Conservation (phyloP, 2,888 invertebrate species). For the Synanthedon andrenaeformis region DNA sequence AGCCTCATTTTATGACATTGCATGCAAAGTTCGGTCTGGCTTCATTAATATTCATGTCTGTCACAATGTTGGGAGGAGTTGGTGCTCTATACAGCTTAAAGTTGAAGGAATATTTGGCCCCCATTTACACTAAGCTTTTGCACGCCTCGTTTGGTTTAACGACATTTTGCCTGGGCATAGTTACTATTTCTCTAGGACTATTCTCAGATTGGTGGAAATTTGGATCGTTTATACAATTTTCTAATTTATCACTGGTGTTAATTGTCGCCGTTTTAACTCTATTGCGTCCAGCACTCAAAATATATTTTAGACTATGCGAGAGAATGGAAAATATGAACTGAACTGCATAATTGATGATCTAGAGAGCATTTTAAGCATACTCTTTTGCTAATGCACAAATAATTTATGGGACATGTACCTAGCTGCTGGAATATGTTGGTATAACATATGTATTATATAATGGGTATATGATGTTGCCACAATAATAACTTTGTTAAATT, state of each 20-base stretch:
- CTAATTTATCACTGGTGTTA: conserved; percentile 37
- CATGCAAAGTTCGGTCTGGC: conserved; percentile 60
- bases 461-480: too few relatives aligned
- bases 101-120: conserved; percentile 53
- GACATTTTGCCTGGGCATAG: conserved; percentile 49
- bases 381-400: too few relatives aligned
- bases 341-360: conserved; percentile 3
- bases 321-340: conserved; percentile 47
- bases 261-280: conserved; percentile 47
- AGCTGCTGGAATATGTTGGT: too few relatives aligned
- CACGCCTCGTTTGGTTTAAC: conserved; percentile 52
- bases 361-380: neutral
- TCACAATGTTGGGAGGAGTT: conserved; percentile 54
- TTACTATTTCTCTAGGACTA: conserved; percentile 46
- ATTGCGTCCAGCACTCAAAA: conserved; percentile 51
- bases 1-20: conserved; percentile 43
- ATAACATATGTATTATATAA: too few relatives aligned
- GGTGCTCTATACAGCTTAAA: conserved; percentile 55
- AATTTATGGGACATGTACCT: too few relatives aligned
- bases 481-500: too few relatives aligned
- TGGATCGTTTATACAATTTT: conserved; percentile 45
- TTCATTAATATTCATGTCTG: conserved; percentile 44
- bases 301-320: conserved; percentile 59
- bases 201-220: conserved; percentile 55
- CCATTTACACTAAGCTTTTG: conserved; percentile 55